These are phyloP conservation scores for Phalanger gymnotis DNA, from an alignment of 2,797 vertebrate genomes.

Conservation along the genomic window DNA sequence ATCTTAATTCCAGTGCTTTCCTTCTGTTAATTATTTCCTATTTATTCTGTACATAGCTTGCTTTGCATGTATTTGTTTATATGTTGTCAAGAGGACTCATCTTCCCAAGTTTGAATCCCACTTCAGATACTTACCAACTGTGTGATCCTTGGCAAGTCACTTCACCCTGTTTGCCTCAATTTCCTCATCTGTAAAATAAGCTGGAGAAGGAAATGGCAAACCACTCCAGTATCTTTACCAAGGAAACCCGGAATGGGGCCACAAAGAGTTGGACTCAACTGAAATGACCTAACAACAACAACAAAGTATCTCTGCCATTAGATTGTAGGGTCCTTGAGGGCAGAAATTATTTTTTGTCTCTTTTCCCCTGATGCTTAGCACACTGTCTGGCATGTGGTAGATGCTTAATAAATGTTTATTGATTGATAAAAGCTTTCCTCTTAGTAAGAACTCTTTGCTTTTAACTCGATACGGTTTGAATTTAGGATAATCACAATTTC, in stretches of 20 bases:
- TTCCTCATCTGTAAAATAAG: not conserved
- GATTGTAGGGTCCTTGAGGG: not conserved
- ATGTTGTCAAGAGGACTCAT: not conserved
- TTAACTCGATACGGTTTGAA: not conserved
- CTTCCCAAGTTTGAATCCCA: not conserved
- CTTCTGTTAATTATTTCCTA: not conserved
- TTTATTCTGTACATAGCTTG: not conserved
- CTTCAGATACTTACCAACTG: not conserved
- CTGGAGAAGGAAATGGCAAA: not conserved
- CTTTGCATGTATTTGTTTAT: not conserved
- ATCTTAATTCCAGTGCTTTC: not conserved
- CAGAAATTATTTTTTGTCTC: not conserved
- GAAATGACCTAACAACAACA: not conserved
- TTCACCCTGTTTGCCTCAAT: not conserved
- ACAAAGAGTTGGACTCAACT: not conserved
- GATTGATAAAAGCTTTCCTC: not conserved
- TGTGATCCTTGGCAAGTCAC: not conserved
- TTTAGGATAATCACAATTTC: not conserved
- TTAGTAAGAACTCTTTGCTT: not conserved
- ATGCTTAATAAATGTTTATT: not conserved
- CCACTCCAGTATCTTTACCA: not conserved
- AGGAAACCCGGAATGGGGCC: not conserved
- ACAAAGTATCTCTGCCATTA: not conserved
- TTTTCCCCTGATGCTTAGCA: not conserved
- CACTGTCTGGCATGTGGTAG: not conserved